Percentiles rank a stretch among this genome's conserved stretches.
Conservation (phyloP, 2,888 invertebrate genomes). For the Orchestes rusci region DNA sequence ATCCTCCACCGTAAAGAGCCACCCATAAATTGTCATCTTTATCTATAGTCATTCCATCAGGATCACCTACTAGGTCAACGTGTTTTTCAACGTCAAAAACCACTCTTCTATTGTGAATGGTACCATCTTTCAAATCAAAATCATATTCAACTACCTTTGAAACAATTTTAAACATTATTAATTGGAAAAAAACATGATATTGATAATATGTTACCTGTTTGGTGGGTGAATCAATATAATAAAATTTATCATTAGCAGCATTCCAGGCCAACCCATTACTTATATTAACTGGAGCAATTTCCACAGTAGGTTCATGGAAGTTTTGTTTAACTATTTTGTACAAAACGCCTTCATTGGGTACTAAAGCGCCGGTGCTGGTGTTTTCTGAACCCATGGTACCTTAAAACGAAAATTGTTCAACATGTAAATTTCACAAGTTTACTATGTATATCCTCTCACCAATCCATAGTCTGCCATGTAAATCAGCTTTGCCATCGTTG, state of each 20-base stretch:
- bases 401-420: conserved; percentile 29
- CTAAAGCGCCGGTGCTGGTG: conserved; percentile 35
- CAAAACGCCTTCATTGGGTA: conserved; percentile 49
- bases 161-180: conserved; percentile 2
- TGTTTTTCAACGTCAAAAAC: conserved; percentile 30
- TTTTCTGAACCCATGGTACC: conserved; percentile 56
- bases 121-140: conserved; percentile 52
- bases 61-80: conserved; percentile 9
- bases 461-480: conserved; percentile 50
- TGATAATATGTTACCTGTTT: conserved; percentile 43
- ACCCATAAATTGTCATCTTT: conserved; percentile 72
- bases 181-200: too few species aligned
- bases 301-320: conserved; percentile 27
- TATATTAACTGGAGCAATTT: conserved; percentile 48
- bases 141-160: conserved; percentile 56
- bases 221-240: conserved; percentile 68
- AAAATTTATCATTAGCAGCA: conserved; percentile 59
- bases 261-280: conserved; percentile 78
- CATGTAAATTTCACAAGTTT: not conserved
- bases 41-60: conserved; percentile 63
- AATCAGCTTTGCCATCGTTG: conserved; percentile 57
- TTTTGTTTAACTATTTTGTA: conserved; percentile 48
- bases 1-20: conserved; percentile 54
- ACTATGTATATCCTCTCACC: conserved; percentile 38
- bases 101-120: conserved; percentile 39